A percentile compares a stretch with the other conserved stretches of the same genome.
phyloP scores from a whole-genome alignment of 2,888 invertebrate genomes.

The Mesorhabditis sp. region DNA sequence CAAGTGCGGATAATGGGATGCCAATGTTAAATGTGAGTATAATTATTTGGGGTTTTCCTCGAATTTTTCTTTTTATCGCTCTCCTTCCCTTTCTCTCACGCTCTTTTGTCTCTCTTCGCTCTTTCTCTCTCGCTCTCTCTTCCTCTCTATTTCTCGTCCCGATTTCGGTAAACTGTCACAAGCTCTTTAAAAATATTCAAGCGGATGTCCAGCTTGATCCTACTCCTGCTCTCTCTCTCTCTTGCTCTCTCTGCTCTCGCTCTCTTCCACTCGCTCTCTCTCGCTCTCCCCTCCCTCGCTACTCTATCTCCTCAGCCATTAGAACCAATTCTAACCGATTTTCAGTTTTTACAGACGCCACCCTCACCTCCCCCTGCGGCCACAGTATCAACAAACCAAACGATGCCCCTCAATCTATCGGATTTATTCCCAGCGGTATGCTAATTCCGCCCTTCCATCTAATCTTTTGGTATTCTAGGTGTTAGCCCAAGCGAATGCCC shows the following conservation, averaged over 20 bases:
- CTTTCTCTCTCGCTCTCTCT: too few relatives aligned
- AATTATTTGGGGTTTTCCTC: too few relatives aligned
- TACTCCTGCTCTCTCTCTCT: too few relatives aligned
- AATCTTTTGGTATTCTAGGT: neutral
- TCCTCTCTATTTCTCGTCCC: too few relatives aligned
- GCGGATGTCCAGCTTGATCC: neutral
- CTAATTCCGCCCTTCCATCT: neutral
- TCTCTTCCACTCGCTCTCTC: too few relatives aligned
- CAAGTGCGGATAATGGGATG: slow-evolving; percentile 4
- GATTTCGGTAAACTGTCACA: neutral
- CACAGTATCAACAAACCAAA: neutral
- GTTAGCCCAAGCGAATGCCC: neutral
- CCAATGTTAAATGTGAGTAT: neutral
- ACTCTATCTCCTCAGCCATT: too few relatives aligned
- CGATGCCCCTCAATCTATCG: slow-evolving; percentile 1
- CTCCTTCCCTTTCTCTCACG: too few relatives aligned
- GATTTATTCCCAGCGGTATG: slow-evolving; percentile 2
- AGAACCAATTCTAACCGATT: too few relatives aligned
- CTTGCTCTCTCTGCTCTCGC: too few relatives aligned
- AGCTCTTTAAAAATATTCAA: neutral
- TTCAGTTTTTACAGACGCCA: neutral
- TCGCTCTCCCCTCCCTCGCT: too few relatives aligned
- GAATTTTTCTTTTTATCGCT: too few relatives aligned
- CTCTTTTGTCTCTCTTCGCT: too few relatives aligned
- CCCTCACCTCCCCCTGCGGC: slow-evolving; percentile 2